A percentile compares a stretch with the other conserved stretches of the same genome.
These are phyloP conservation scores for Pimpla rufipes DNA, from an alignment of 2,888 invertebrate species.

Conservation along the genomic window DNA sequence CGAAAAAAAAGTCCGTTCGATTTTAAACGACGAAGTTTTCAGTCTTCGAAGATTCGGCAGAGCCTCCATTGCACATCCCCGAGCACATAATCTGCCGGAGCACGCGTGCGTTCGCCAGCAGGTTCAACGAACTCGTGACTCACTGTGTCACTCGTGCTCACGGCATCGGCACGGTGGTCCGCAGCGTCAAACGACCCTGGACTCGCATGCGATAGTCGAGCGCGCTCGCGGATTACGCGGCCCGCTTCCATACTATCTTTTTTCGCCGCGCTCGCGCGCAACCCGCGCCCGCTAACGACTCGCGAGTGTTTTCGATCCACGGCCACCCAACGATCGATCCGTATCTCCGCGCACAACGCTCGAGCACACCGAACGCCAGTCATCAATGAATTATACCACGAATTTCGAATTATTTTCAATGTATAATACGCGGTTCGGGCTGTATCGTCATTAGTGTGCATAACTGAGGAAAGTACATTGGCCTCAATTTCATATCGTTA, in stretches of 20 bases:
- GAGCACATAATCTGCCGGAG: conserved; percentile 50
- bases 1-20: not conserved
- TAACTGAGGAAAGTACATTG: not conserved
- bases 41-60: conserved; percentile 27
- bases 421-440: not conserved
- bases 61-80: conserved; percentile 63
- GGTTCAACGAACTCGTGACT: conserved; percentile 73
- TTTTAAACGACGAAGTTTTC: not conserved
- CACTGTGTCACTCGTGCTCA: conserved; percentile 68
- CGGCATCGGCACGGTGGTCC: conserved; percentile 65
- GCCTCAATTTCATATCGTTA: not conserved
- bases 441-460: not conserved
- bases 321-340: conserved; percentile 48
- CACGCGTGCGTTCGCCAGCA: conserved; percentile 69
- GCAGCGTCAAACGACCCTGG: conserved; percentile 66
- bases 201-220: conserved; percentile 63
- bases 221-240: conserved; percentile 62
- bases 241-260: conserved; percentile 51
- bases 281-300: conserved; percentile 6
- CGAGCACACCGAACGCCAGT: not conserved
- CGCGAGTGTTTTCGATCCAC: conserved; percentile 56
- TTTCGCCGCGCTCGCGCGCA: conserved; percentile 1
- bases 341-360: conserved; percentile 40
- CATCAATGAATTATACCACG: conserved; percentile 21
- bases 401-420: conserved; percentile 27